phyloP scores from a whole-genome alignment of 2,113 vertebrate species.

The Hippocampus abdominalis region DNA sequence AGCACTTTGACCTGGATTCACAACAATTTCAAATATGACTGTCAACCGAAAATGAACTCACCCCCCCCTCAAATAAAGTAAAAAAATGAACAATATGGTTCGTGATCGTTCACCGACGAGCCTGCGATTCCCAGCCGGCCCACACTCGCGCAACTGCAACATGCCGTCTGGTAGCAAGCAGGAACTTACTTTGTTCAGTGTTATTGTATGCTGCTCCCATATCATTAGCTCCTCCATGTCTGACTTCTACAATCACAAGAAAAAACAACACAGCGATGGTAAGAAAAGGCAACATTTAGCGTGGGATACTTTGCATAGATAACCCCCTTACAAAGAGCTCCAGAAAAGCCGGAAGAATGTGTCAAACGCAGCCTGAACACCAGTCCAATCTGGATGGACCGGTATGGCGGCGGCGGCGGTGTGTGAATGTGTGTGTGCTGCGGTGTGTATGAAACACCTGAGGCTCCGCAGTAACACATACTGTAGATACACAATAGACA shows the following conservation, averaged over 20 bases:
- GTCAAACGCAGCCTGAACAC: constrained; percentile 36
- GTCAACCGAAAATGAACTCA: too few relatives aligned
- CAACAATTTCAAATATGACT: too few relatives aligned
- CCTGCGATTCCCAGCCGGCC: neutral
- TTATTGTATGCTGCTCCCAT: constrained; percentile 95
- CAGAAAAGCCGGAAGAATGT: neutral
- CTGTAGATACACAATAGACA: neutral
- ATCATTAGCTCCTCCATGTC: constrained; percentile 92
- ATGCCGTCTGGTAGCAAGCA: neutral
- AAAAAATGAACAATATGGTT: neutral
- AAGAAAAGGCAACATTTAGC: neutral
- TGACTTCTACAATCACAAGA: constrained; percentile 57
- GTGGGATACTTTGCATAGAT: neutral
- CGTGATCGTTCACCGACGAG: too few relatives aligned
- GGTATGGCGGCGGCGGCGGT: constrained; percentile 62
- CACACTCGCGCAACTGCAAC: too few relatives aligned
- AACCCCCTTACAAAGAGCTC: neutral
- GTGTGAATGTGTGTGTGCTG: neutral
- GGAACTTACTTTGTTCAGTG: constrained; percentile 78
- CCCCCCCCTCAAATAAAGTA: too few relatives aligned
- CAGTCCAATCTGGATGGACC: constrained; percentile 66
- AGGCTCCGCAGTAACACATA: constrained; percentile 6
- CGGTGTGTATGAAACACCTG: constrained; percentile 3
- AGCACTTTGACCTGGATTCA: too few relatives aligned
- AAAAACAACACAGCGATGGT: neutral